Base-by-base conservation (phyloP, 2,888 invertebrate genomes). In the Drosophila emarginata region DNA sequence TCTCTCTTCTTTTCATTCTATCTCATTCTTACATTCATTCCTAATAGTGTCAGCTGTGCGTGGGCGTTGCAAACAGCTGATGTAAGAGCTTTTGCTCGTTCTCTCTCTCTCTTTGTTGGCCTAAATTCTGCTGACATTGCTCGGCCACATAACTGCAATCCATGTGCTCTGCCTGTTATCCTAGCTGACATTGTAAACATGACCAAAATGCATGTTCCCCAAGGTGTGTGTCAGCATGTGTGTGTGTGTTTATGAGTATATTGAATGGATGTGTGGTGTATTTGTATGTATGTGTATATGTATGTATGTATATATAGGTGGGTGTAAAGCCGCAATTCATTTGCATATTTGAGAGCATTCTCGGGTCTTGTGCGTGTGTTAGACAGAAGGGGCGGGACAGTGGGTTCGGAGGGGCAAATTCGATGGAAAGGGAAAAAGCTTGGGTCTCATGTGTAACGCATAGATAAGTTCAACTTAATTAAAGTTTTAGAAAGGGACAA, bases 391-490 rank as follows among this genome's bases (percentile, higher is more conserved):
- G 26, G 45, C n/a, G 32, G 9, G 36, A 14, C 60, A 18, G 61
- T 57, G 60, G n/a, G n/a, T n/a, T n/a, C 37, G 2, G 14, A 39
- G 26, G 23, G 62, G 40, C 32, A 61, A 36, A 9, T 32, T 12
- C 7, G 61, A 45, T 59, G 23, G 54, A 11, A 54, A 51, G 28
- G 18, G 40, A 11, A 28, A 39, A 51, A 23, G 28, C 26, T 59
- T 73, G 21, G 63, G 78, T 80, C 81, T 80, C 80, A 74, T 84
- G 87, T 78, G 87, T 77, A 73, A 68, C 64, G 64, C 84, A 80
- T 67, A 87, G 81, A 84, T 87, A 87, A 86, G 87, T 87, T 84
- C 56, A 72, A 80, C 87, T 87, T 87, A 82, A 82, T 82, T 82
- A 87, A 82, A 87, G 73, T 87, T 86, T 77, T 66, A 77, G 74